Conservation (phyloP, 2,888 invertebrate genomes). For the Mylabris sibirica region DNA sequence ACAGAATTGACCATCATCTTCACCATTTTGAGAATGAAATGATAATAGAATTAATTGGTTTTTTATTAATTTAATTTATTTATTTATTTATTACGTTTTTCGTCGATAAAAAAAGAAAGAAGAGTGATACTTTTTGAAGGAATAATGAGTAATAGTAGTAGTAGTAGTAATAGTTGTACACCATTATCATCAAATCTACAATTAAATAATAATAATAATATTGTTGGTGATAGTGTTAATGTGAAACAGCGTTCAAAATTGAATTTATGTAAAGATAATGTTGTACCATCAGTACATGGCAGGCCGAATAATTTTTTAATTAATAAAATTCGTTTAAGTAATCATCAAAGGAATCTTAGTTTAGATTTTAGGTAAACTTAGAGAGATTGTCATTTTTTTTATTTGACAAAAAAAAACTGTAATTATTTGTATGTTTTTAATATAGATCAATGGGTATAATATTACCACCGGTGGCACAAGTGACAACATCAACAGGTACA, state of each 20-base stretch:
- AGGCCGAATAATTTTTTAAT: constrained; percentile 62
- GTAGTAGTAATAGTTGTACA: not conserved
- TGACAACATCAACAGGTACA: constrained; percentile 61
- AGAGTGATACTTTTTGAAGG: constrained; percentile 18
- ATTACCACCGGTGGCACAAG: constrained; percentile 68
- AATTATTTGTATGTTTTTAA: not conserved
- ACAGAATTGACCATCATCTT: not conserved
- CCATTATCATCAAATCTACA: not conserved
- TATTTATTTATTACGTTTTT: not conserved
- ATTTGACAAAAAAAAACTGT: not conserved
- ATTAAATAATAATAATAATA: not conserved
- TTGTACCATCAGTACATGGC: constrained; percentile 68
- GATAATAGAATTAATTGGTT: not conserved
- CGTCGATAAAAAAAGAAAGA: no score
- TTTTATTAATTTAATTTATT: not conserved
- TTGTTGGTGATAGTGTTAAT: constrained; percentile 13
- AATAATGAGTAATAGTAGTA: not conserved
- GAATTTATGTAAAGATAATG: constrained; percentile 56
- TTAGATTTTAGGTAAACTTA: constrained; percentile 82
- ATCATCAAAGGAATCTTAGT: constrained; percentile 88
- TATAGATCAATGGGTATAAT: constrained; percentile 72
- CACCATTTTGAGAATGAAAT: not conserved
- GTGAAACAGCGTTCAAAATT: constrained; percentile 57
- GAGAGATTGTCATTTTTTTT: not conserved
- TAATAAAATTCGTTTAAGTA: constrained; percentile 65